These are phyloP conservation scores for Laticauda laticaudata DNA, from an alignment of 2,113 vertebrate species.

Conservation along the genomic window DNA sequence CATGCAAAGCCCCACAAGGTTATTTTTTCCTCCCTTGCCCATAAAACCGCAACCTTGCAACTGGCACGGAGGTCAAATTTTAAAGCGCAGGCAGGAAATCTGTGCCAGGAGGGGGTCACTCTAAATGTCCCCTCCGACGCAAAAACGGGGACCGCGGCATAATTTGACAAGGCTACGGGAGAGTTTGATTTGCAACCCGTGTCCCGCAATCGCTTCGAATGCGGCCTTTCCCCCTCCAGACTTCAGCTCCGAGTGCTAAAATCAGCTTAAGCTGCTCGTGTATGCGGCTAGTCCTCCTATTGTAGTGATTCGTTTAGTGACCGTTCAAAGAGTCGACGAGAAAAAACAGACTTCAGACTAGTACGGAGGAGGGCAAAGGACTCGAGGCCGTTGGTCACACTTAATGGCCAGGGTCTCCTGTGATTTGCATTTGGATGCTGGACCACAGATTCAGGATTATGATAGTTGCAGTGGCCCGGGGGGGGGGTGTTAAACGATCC, in stretches of 20 bases:
- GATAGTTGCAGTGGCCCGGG: too few species aligned
- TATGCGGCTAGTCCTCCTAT: too few species aligned
- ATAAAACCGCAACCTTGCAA: neutral
- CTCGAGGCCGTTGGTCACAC: neutral
- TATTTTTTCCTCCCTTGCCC: rapidly evolving
- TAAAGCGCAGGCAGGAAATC: neutral
- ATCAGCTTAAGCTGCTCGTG: neutral
- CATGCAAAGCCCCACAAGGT: neutral
- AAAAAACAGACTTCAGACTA: rapidly evolving
- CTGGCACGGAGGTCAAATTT: neutral
- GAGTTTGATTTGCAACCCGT: neutral
- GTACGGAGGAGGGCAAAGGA: too few species aligned
- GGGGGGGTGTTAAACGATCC: too few species aligned
- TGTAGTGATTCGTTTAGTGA: neutral
- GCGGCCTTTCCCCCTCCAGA: neutral
- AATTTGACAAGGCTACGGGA: neutral
- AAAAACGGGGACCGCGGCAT: neutral
- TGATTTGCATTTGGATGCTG: neutral
- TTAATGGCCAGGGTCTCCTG: neutral
- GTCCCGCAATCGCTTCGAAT: neutral
- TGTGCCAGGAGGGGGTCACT: neutral
- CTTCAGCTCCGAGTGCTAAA: neutral
- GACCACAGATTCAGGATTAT: rapidly evolving
- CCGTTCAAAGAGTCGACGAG: rapidly evolving
- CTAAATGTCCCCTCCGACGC: rapidly evolving